A percentile compares a stretch with the other conserved stretches of the same genome.
Evolutionary conservation across 2,797 vertebrate species (phyloP).

Genomic region (Pteronotus mesoamericanus): DNA sequence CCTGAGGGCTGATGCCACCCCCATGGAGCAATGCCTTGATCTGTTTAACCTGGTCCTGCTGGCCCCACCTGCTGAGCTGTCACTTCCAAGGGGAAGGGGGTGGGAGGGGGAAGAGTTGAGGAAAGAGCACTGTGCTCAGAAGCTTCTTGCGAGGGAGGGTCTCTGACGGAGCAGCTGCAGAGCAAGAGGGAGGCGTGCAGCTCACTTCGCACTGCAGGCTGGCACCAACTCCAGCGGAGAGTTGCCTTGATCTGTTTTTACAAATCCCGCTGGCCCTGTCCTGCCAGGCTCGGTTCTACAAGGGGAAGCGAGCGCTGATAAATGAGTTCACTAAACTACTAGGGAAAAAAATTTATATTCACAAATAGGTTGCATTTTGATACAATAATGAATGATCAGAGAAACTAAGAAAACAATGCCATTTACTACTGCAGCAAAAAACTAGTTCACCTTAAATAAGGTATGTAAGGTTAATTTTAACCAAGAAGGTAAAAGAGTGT

Average conservation of each 20-base stretch:
- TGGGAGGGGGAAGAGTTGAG: too few species aligned
- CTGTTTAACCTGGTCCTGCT: neutral
- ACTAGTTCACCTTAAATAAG: too few species aligned
- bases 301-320: neutral
- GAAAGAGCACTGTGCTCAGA: neutral
- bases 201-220: neutral
- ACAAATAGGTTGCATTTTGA: too few species aligned
- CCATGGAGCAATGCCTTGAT: neutral
- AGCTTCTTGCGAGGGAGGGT: neutral
- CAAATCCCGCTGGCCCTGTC: neutral
- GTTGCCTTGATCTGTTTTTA: neutral
- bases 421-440: too few species aligned
- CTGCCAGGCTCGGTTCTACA: neutral
- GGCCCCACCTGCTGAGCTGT: neutral
- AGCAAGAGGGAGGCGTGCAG: too few species aligned
- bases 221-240: accelerated
- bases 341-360: too few species aligned
- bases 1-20: neutral
- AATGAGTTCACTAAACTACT: too few species aligned
- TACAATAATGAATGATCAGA: too few species aligned
- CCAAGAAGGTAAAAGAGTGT: neutral
- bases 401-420: too few species aligned
- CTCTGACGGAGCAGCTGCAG: neutral
- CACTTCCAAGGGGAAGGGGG: neutral
- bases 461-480: too few species aligned